Conservation (phyloP, 2,888 invertebrate genomes). For the Erebia palarica region DNA sequence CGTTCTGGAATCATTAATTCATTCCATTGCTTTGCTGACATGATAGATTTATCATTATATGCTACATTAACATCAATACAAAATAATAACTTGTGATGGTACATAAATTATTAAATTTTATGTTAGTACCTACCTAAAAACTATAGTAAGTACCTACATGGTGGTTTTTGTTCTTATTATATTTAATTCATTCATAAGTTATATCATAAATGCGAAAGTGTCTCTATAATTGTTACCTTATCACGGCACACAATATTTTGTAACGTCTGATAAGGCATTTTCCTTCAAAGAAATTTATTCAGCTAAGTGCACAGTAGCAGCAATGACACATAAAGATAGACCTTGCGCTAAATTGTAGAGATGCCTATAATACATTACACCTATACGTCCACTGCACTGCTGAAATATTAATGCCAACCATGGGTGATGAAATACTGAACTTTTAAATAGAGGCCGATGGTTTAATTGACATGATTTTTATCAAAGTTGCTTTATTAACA, state of each 20-base stretch:
- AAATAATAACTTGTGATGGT: neutral
- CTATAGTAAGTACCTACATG: no score
- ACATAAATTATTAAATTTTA: neutral
- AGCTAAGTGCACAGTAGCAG: slow-evolving; percentile 17
- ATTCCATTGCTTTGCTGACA: slow-evolving; percentile 29
- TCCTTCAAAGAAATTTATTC: slow-evolving; percentile 22
- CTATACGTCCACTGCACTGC: slow-evolving; percentile 19
- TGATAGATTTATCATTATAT: slow-evolving; percentile 24
- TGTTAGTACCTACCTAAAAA: no score
- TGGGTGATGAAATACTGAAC: slow-evolving; percentile 24
- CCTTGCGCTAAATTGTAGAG: slow-evolving; percentile 41
- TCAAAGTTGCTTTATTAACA: slow-evolving; percentile 14
- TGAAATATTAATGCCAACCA: slow-evolving; percentile 22
- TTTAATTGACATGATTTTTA: neutral
- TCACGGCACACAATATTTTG: no score
- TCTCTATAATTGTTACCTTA: neutral
- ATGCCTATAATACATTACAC: slow-evolving; percentile 22
- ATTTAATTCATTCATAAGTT: no score
- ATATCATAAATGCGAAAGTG: neutral
- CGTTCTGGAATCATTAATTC: slow-evolving; percentile 38
- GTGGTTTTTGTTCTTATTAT: no score
- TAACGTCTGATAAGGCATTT: neutral
- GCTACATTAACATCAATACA: neutral
- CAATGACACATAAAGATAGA: slow-evolving; percentile 35
- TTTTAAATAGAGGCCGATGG: slow-evolving; percentile 5